Evolutionary conservation across 1,140 invertebrate genomes (phyloP).

Genomic region (Drosophila biarmipes): DNA sequence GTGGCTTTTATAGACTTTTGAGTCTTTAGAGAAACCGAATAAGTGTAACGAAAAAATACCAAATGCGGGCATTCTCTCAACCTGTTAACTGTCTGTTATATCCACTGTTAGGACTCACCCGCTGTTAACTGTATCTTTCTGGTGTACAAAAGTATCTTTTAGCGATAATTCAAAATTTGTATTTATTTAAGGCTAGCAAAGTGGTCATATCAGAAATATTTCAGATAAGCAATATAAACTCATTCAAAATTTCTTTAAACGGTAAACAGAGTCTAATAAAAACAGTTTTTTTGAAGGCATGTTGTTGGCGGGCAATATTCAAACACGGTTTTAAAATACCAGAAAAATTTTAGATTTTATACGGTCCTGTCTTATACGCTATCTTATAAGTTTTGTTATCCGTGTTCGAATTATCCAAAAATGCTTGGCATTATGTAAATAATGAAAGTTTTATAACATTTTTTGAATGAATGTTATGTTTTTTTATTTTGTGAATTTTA

Average conservation of each 20-base stretch:
- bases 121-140: neutral
- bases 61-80: neutral
- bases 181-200: too few relatives aligned
- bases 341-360: neutral
- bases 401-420: too few relatives aligned
- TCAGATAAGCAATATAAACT: neutral
- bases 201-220: too few relatives aligned
- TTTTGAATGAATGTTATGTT: too few relatives aligned
- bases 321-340: neutral
- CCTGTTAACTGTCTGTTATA: neutral
- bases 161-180: neutral
- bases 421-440: too few relatives aligned
- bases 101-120: neutral
- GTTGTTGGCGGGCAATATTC: neutral
- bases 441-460: too few relatives aligned
- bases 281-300: neutral
- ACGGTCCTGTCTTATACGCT: neutral
- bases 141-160: neutral
- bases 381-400: neutral
- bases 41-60: slow-evolving; percentile 1
- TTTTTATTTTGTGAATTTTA: too few relatives aligned
- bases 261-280: neutral
- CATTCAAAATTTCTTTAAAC: neutral
- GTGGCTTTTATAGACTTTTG: slow-evolving; percentile 32
- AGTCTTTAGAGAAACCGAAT: slow-evolving; percentile 4